A percentile compares a stretch with the other conserved stretches of the same genome.
phyloP scores from a whole-genome alignment of 2,113 vertebrate genomes.

The Scartelaos histophorus region DNA sequence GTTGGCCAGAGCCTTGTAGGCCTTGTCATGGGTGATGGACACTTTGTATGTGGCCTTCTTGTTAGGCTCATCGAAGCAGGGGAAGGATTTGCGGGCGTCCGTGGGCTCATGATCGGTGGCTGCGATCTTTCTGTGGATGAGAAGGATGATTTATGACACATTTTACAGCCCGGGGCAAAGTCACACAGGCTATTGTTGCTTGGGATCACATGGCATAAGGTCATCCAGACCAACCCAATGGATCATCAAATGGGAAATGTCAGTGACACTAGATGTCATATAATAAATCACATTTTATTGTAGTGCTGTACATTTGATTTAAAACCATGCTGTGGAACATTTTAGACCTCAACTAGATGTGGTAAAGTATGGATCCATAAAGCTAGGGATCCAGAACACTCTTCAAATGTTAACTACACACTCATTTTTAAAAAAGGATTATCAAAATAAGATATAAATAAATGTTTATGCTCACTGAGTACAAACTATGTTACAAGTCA shows the following conservation, averaged over 20 bases:
- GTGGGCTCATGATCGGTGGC: slow-evolving; percentile 98
- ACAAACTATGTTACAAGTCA: no score
- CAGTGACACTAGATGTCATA: not conserved
- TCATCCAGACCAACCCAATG: not conserved
- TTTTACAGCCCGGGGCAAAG: not conserved
- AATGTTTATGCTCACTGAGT: no score
- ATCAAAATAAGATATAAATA: no score
- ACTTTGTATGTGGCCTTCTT: slow-evolving; percentile 93
- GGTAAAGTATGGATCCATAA: not conserved
- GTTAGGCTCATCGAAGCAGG: slow-evolving; percentile 97
- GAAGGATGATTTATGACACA: slow-evolving; percentile 34
- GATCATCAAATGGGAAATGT: not conserved
- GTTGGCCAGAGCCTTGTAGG: slow-evolving; percentile 86
- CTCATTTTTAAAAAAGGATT: no score
- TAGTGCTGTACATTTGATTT: not conserved
- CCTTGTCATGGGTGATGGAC: slow-evolving; percentile 79
- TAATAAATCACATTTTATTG: not conserved
- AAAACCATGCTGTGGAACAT: not conserved
- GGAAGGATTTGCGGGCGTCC: slow-evolving; percentile 95
- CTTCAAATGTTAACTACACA: no score
- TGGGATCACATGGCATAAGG: not conserved
- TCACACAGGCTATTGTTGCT: not conserved
- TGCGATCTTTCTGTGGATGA: slow-evolving; percentile 87
- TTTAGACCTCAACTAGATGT: not conserved
- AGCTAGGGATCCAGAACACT: not conserved